These are phyloP conservation scores for Lepisosteus oculatus DNA, from an alignment of 2,113 vertebrate species.

Conservation along the genomic window DNA sequence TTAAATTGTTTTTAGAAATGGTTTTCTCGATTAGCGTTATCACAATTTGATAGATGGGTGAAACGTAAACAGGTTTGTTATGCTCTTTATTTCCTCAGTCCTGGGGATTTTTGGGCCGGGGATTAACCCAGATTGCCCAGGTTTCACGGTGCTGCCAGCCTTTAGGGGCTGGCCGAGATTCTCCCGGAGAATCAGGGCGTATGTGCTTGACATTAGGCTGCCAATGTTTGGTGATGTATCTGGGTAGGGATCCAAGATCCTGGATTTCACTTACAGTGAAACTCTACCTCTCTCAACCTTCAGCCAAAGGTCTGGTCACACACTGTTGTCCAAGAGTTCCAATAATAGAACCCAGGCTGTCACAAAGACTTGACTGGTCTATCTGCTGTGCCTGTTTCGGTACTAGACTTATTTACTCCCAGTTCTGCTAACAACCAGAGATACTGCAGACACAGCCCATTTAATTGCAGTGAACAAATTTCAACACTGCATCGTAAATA, in stretches of 20 bases:
- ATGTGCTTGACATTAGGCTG: slow-evolving; percentile 31
- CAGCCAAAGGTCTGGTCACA: slow-evolving; percentile 57
- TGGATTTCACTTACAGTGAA: slow-evolving; percentile 30
- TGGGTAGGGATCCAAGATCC: slow-evolving; percentile 12
- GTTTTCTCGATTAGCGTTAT: too few species aligned
- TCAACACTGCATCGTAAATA: not conserved
- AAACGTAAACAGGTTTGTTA: not conserved
- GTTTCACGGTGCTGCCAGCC: slow-evolving; percentile 7
- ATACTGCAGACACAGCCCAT: too few species aligned
- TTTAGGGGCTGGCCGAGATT: slow-evolving; percentile 7
- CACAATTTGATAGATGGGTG: not conserved
- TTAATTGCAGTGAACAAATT: not conserved
- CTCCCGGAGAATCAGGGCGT: slow-evolving; percentile 2
- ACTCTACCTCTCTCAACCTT: slow-evolving; percentile 49
- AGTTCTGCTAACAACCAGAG: too few species aligned
- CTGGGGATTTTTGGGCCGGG: not conserved
- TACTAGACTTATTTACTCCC: not conserved
- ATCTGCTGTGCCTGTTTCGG: slow-evolving; percentile 21
- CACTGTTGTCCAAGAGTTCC: slow-evolving; percentile 57
- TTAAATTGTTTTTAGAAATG: too few species aligned
- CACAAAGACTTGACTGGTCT: slow-evolving; percentile 39
- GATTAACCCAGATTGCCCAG: slow-evolving; percentile 11
- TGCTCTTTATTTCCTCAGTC: too few species aligned
- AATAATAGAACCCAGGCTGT: slow-evolving; percentile 54
- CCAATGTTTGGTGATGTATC: slow-evolving; percentile 39